Evolutionary conservation across 2,797 vertebrate genomes (phyloP).

Genomic region (Potorous gilbertii): DNA sequence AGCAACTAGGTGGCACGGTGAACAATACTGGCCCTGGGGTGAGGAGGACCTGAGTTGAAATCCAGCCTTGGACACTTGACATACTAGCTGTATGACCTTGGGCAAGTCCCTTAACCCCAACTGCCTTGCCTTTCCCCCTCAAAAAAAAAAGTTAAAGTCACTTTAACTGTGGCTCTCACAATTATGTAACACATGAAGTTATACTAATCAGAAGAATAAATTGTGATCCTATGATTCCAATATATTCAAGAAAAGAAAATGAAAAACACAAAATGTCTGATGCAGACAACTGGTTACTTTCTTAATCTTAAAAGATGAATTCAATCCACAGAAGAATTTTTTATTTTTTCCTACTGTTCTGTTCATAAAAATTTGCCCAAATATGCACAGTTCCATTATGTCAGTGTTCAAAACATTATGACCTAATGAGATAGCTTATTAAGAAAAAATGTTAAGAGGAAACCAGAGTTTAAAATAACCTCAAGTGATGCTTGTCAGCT

Average conservation of each 20-base stretch:
- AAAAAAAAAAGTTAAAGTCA: neutral
- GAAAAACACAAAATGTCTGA: neutral
- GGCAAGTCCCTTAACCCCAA: too few species aligned
- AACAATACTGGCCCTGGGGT: too few species aligned
- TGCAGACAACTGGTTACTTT: neutral
- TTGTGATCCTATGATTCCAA: too few species aligned
- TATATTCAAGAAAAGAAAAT: neutral
- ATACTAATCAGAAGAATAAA: neutral
- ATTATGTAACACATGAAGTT: neutral
- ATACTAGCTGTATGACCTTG: too few species aligned
- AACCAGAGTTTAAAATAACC: neutral
- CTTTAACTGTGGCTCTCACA: neutral
- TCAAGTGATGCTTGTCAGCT: neutral
- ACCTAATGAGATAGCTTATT: neutral
- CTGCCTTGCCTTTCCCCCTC: too few species aligned
- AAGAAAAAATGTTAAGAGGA: neutral
- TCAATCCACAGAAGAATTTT: too few species aligned
- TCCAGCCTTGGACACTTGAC: too few species aligned
- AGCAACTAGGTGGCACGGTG: too few species aligned
- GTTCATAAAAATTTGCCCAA: neutral
- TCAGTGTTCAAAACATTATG: neutral
- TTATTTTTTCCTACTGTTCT: neutral
- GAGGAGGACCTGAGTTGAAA: too few species aligned
- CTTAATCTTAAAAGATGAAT: neutral
- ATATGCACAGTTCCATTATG: neutral